Conservation (phyloP, 2,113 vertebrate genomes). For the Paramisgurnus dabryanus region DNA sequence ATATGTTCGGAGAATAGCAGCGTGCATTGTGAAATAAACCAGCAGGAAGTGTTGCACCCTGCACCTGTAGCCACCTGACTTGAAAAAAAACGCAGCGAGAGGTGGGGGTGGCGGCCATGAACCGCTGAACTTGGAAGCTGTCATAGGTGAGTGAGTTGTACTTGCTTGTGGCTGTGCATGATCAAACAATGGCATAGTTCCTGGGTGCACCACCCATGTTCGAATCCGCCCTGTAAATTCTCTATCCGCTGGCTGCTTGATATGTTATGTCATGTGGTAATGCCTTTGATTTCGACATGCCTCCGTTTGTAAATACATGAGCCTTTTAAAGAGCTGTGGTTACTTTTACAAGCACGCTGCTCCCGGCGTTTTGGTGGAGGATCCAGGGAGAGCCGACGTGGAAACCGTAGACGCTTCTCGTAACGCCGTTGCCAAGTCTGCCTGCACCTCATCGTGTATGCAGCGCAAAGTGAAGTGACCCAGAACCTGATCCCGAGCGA, state of each 20-base stretch:
- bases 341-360: conserved; percentile 87
- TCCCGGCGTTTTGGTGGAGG: conserved; percentile 89
- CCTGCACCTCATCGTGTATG: conserved; percentile 59
- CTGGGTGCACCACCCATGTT: conserved; percentile 80
- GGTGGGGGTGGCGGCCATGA: conserved; percentile 65
- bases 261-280: conserved; percentile 99
- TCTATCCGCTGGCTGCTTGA: conserved; percentile 96
- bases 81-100: conserved; percentile 39
- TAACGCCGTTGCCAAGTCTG: conserved; percentile 68
- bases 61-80: conserved; percentile 69
- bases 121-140: conserved; percentile 60
- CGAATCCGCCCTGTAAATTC: conserved; percentile 88
- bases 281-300: conserved; percentile 99
- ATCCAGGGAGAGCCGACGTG: conserved; percentile 62
- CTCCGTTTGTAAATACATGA: conserved; percentile 98
- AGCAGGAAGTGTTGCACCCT: conserved; percentile 75
- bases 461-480: conserved; percentile 51
- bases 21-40: conserved; percentile 54
- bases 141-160: conserved; percentile 70
- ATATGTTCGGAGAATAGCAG: conserved; percentile 52
- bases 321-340: conserved; percentile 98
- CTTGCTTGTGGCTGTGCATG: conserved; percentile 52
- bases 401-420: conserved; percentile 68
- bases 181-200: conserved; percentile 75
- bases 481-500: conserved; percentile 68